phyloP scores from a whole-genome alignment of 2,797 vertebrate genomes.

The Apogon talboti region DNA sequence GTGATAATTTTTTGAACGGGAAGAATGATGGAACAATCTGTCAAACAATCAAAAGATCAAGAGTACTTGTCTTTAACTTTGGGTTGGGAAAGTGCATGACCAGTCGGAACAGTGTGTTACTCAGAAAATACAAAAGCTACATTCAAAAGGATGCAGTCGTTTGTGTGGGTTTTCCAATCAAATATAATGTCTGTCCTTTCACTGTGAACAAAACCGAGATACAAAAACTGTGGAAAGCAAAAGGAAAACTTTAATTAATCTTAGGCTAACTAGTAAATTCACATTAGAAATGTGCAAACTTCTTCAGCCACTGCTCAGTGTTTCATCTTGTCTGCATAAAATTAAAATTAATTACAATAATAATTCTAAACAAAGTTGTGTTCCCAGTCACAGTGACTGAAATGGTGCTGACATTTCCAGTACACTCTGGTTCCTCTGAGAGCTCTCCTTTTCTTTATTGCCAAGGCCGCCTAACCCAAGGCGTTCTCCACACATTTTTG shows the following conservation, averaged over 20 bases:
- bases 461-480: constrained; percentile 55
- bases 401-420: constrained; percentile 64
- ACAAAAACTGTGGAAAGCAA: constrained; percentile 1
- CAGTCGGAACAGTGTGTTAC: neutral
- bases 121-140: no score
- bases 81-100: no score
- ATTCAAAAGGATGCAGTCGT: no score
- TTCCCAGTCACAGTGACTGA: constrained; percentile 40
- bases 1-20: neutral
- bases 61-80: no score
- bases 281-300: constrained; percentile 6
- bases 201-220: neutral
- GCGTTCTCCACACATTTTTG: constrained; percentile 52
- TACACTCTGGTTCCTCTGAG: constrained; percentile 44
- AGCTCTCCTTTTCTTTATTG: constrained; percentile 51
- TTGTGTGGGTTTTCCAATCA: neutral
- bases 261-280: neutral
- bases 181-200: neutral
- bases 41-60: neutral
- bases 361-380: constrained; percentile 25
- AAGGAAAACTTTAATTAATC: constrained; percentile 1
- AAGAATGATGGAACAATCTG: constrained; percentile 3
- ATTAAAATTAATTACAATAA: constrained; percentile 10
- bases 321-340: constrained; percentile 7
- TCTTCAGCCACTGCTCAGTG: neutral